Evolutionary conservation across 92 coral and sea anemone species (phyloP).

Genomic region (Siderastrea radians): DNA sequence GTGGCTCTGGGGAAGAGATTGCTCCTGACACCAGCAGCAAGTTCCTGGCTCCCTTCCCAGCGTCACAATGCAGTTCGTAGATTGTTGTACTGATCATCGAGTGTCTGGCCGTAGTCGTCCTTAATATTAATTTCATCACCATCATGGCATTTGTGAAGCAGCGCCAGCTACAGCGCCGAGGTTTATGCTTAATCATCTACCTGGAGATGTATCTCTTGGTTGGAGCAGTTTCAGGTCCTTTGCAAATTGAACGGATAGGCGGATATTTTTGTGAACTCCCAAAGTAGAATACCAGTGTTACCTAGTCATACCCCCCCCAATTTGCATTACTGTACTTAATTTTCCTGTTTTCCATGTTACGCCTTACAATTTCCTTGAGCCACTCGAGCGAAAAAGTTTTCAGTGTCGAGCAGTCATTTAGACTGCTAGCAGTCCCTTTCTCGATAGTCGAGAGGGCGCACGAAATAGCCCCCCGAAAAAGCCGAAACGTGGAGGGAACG

Average conservation of each 20-base stretch:
- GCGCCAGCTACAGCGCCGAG: constrained; percentile 4
- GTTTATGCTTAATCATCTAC: constrained; percentile 6
- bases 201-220: neutral
- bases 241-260: neutral
- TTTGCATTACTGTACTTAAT: neutral
- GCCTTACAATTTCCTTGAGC: neutral
- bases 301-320: neutral
- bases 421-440: no score
- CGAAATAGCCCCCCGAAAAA: no score
- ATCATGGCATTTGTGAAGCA: constrained; percentile 15
- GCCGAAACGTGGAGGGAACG: no score
- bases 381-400: no score
- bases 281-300: neutral
- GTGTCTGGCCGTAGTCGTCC: no score
- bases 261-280: neutral
- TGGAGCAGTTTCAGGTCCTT: neutral
- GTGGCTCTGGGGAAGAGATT: no score
- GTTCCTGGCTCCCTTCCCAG: no score
- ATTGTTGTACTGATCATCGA: neutral
- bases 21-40: no score
- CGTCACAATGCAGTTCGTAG: neutral
- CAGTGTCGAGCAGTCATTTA: no score
- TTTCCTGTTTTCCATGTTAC: neutral
- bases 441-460: no score
- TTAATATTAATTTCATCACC: constrained; percentile 9